phyloP scores from a whole-genome alignment of 2,113 vertebrate species.

The Zosterops pallidus region DNA sequence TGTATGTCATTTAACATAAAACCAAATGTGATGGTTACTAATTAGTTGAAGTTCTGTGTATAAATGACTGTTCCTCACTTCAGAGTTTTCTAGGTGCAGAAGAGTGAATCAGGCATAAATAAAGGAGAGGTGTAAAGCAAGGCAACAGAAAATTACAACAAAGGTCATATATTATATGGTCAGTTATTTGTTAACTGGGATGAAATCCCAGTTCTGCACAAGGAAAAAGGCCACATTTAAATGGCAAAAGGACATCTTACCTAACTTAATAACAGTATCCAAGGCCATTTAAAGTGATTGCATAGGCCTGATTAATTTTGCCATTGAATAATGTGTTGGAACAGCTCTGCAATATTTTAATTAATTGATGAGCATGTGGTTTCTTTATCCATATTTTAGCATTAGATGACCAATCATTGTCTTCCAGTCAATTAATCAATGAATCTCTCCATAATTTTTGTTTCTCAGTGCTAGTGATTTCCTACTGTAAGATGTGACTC shows the following conservation, averaged over 20 bases:
- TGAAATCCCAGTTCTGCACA: not conserved
- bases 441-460: not conserved
- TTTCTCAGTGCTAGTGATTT: not conserved
- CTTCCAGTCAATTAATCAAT: not conserved
- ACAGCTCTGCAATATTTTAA: constrained; percentile 12
- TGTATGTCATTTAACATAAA: not conserved
- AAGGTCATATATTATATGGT: not conserved
- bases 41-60: not conserved
- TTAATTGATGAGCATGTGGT: not conserved
- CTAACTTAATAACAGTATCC: not conserved
- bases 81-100: not conserved
- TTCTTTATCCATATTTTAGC: not conserved
- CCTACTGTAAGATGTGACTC: not conserved
- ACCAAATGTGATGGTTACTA: not conserved
- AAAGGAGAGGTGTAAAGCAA: not conserved
- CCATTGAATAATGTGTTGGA: constrained; percentile 1
- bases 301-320: not conserved
- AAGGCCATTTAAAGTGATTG: not conserved
- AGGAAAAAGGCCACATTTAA: not conserved
- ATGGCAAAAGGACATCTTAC: not conserved
- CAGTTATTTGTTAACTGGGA: not conserved
- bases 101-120: not conserved
- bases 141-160: not conserved
- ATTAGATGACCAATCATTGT: not conserved
- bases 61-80: not conserved